Evolutionary conservation across 2,113 vertebrate species (phyloP), one percentile per base, ranked within the genome.

Genomic region (Morone saxatilis): DNA sequence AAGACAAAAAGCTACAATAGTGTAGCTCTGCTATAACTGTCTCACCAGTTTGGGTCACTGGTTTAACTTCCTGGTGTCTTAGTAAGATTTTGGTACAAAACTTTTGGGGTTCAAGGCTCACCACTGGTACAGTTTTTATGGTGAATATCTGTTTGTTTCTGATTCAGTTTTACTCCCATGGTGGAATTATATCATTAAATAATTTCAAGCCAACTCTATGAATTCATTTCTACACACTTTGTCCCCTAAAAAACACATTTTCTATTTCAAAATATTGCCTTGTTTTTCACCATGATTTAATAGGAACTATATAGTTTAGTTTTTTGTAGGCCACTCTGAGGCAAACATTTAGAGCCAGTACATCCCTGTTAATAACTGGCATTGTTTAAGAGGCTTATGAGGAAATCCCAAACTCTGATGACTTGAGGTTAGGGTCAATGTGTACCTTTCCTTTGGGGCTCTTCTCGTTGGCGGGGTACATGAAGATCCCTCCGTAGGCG

Each of bases 391-490:
- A 17, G 9, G 48, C 1, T n/a, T 20, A 14, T 54, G 68, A 36
- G 31, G 36, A 61, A 61, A 38, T 61, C 31, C 17, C 36, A 62
- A 40, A 40, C 0, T 7, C 17, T 48, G 71, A 1, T n/a, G 7
- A 9, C 8, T 25, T 53, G 1, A 31, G 31, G 11, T 66, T 31
- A 20, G 43, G 7, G 43, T 63, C 22, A 3, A 22, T 2, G 50
- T 0, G 90, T 95, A 99, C 97, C 97, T 99, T 99, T 94, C 98
- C 98, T 86, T 99, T 97, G 2, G 98, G 98, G 76, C 94, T 99
- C 92, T 99, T 99, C 94, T 98, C 96, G 75, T 96, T 96, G 80
- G 97, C 98, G 14, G 98, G 98, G 84, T 99, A 99, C 96, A 99
- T 91, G 95, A 99, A 99, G 91, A 99, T 99, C 13, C 98, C 98